phyloP scores from a whole-genome alignment of 2,888 invertebrate species.

The Aricia artaxerxes region DNA sequence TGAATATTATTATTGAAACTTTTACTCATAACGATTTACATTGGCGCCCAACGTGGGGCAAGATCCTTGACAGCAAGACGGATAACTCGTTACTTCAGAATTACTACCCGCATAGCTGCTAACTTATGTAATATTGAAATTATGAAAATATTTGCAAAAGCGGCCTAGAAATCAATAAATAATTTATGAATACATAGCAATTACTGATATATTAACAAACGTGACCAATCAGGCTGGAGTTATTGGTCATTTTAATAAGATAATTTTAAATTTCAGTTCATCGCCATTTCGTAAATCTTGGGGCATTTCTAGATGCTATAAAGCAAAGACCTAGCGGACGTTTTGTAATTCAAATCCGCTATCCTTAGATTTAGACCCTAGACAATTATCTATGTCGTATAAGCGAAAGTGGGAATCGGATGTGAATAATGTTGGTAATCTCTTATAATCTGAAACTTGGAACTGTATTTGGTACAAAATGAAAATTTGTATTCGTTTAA shows the following conservation, averaged over 20 bases:
- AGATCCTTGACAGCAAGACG: background rate
- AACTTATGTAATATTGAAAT: background rate
- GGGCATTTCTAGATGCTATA: background rate
- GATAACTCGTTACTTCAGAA: background rate
- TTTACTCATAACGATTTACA: background rate
- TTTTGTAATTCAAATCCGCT: constrained; percentile 65
- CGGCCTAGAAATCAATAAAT: background rate
- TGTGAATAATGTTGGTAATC: constrained; percentile 1
- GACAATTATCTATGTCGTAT: constrained; percentile 50
- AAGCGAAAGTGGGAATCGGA: constrained; percentile 45
- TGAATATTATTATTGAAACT: background rate
- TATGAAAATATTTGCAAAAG: background rate
- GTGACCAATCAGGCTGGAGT: background rate
- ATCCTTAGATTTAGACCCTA: constrained; percentile 52
- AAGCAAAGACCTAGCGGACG: constrained; percentile 45
- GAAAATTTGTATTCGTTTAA: background rate
- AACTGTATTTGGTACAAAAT: background rate
- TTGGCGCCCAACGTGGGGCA: background rate
- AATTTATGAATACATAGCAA: background rate
- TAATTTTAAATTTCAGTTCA: constrained; percentile 1
- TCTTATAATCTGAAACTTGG: constrained; percentile 1
- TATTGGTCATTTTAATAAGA: background rate
- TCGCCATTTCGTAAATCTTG: constrained; percentile 37
- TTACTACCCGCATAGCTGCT: background rate
- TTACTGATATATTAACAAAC: background rate